Evolutionary conservation across 2,113 vertebrate species (phyloP), one percentile per base, ranked within the genome.

Genomic region (Crotalus helleri): DNA sequence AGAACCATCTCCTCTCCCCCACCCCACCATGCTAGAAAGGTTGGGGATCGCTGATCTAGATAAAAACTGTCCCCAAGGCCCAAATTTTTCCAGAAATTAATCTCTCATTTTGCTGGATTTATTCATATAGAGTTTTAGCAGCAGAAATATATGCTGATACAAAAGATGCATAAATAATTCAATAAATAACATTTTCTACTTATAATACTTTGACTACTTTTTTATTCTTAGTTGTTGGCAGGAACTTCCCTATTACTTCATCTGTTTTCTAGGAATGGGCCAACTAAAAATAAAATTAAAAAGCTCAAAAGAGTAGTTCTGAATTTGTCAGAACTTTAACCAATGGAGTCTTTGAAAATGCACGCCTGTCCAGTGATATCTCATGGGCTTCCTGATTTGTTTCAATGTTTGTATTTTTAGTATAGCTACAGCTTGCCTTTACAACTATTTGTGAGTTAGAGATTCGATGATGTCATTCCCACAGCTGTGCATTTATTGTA

Each of bases 401-500:
- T 57, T 46, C 24, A 85, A 24, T n/a, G 10, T 19, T 61, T 85
- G 24, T 54, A 58, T 85, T 69, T 74, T 55, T 92, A 39, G 1
- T 46, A 23, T n/a, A 89, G 24, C 23, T 69, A 23, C 53, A 61
- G 59, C 85, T 54, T 86, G 33, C n/a, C 24, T 64, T 92, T 92
- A 33, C 46, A 85, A 87, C 29, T 87, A 85, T 59, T 58, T 44
- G 24, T 51, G 61, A 89, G 61, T 81, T 61, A 89, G 24, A 81
- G 53, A 85, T 57, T 51, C 33, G 24, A 55, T 49, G 39, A 89
- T 57, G 39, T 89, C 74, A 92, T 49, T 85, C 24, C 10, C 85
- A 11, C 87, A 89, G 64, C 92, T 92, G 92, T 33, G 33, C 15
- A n/a, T 92, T 58, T 57, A 89, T 92, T 89, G 53, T 89, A 23